Base-by-base conservation (phyloP, 2,797 vertebrate species). In the Salarias fasciatus region DNA sequence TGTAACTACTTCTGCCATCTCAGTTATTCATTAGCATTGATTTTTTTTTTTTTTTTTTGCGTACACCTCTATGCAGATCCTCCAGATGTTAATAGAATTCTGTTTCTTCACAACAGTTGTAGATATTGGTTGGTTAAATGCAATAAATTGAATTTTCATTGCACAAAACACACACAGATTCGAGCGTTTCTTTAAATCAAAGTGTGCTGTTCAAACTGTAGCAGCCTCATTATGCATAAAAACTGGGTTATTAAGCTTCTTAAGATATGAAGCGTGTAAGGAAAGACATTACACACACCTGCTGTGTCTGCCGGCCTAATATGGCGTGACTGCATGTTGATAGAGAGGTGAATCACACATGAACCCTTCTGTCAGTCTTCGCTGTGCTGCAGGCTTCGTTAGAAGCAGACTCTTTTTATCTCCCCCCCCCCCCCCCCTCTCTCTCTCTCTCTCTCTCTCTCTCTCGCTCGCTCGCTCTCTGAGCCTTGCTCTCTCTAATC, bases 401-500 rank as follows among this genome's bases (percentile, higher is more conserved):
- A 72, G 53, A 61, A 36, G 48, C 77, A 51, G 30, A 31, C 29
- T 66, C 44, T n/a, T n/a, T n/a, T n/a, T n/a, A n/a, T n/a, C n/a
- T n/a, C n/a, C n/a, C n/a, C n/a, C n/a, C n/a, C n/a, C n/a, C n/a
- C n/a, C n/a, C n/a, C n/a, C n/a, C n/a, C n/a, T n/a, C n/a, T n/a
- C n/a, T n/a, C n/a, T n/a, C n/a, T n/a, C n/a, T n/a, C n/a, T n/a
- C n/a, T n/a, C n/a, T n/a, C n/a, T n/a, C n/a, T n/a, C n/a, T 18
- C 18, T 3, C 18, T 3, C 18, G 2, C 18, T 3, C 18, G 3
- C 18, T 3, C n/a, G 71, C 68, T 77, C 43, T 81, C 70, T 53
- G 67, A 11, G 66, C 57, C 63, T 56, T 78, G 69, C 55, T 82
- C 57, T 30, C 54, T 82, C 67, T 89, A 83, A 86, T 81, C 77